Evolutionary conservation across 2,888 invertebrate genomes (phyloP).

Genomic region (Drosophila paracracens): DNA sequence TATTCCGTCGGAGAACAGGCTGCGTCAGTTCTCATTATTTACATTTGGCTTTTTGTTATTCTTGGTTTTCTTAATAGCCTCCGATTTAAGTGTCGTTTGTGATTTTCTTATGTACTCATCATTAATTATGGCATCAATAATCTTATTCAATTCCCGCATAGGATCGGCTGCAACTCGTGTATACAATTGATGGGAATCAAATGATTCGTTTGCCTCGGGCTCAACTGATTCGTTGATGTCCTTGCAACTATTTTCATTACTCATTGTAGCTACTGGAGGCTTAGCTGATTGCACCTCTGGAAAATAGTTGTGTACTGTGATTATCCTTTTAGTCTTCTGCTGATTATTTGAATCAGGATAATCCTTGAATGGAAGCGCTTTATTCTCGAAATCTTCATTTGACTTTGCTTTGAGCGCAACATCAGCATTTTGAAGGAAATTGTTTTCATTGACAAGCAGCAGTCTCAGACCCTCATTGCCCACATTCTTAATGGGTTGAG

Average conservation of each 20-base stretch:
- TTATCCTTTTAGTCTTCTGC: neutral
- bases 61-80: neutral
- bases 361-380: neutral
- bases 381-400: neutral
- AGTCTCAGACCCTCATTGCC: neutral
- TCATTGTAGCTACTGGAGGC: neutral
- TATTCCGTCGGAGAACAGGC: neutral
- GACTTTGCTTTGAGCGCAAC: neutral
- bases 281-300: neutral
- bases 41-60: neutral
- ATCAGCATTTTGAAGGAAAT: neutral
- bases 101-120: neutral
- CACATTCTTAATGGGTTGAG: neutral
- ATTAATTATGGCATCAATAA: constrained; percentile 3
- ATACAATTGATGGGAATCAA: constrained; percentile 1
- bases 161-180: neutral
- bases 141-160: neutral
- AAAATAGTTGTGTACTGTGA: neutral
- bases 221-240: neutral
- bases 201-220: neutral
- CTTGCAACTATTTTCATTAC: neutral
- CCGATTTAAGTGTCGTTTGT: no score
- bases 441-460: neutral
- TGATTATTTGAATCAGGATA: neutral
- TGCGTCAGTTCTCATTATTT: neutral